phyloP scores from a whole-genome alignment of 2,888 invertebrate genomes.

The Tetheella fluctuosa region DNA sequence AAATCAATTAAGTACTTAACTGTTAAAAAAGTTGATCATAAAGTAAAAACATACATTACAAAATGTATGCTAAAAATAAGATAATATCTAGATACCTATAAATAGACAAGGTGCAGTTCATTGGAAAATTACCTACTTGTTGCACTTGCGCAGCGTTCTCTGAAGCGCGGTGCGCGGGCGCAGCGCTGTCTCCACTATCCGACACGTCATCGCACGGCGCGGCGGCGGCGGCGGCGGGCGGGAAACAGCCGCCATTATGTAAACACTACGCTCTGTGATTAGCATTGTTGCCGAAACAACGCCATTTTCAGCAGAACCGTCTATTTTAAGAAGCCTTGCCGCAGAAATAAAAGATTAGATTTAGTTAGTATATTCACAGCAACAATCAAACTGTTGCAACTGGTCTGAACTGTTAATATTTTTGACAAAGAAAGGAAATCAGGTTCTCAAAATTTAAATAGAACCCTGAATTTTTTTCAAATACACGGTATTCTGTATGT shows the following conservation, averaged over 20 bases:
- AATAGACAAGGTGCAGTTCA: neutral
- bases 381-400: too few species aligned
- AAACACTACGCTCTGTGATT: neutral
- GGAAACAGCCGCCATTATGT: constrained; percentile 1
- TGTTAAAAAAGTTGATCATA: neutral
- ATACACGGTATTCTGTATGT: too few species aligned
- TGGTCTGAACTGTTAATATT: too few species aligned
- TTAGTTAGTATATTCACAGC: neutral
- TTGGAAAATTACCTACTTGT: constrained; percentile 1
- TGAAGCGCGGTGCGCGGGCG: constrained; percentile 12
- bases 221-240: neutral
- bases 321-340: neutral
- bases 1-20: too few species aligned
- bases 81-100: neutral
- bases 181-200: constrained; percentile 13
- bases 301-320: neutral
- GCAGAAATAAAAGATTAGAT: neutral
- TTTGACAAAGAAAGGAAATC: too few species aligned
- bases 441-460: too few species aligned
- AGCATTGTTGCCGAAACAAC: constrained; percentile 1
- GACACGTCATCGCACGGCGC: constrained; percentile 9
- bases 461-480: too few species aligned
- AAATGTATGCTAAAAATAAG: neutral
- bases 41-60: neutral
- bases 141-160: neutral